These are phyloP conservation scores for Melanargia galathea DNA, from an alignment of 2,888 invertebrate species.

Conservation along the genomic window DNA sequence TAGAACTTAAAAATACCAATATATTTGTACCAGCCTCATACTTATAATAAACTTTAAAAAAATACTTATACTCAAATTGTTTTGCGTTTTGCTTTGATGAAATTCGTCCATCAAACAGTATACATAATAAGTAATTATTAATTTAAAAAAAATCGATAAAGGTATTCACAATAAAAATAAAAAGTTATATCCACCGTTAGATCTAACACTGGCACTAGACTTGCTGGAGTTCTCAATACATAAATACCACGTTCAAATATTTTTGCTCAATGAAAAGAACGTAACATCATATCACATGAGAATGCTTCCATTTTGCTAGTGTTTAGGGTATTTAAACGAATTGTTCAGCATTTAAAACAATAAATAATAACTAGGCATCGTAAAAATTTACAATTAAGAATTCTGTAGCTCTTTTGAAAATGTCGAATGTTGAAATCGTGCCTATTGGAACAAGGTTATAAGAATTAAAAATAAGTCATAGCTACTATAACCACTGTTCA, in stretches of 20 bases:
- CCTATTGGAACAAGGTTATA: neutral
- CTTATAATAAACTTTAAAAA: neutral
- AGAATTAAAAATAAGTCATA: neutral
- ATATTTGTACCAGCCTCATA: neutral
- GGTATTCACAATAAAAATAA: neutral
- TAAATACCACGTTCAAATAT: slow-evolving; percentile 13
- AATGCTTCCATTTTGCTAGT: slow-evolving; percentile 61
- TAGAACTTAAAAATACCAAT: neutral
- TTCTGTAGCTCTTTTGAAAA: slow-evolving; percentile 9
- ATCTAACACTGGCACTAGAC: neutral
- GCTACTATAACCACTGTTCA: neutral
- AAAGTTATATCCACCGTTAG: neutral
- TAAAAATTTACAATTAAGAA: slow-evolving; percentile 19
- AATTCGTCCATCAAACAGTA: slow-evolving; percentile 8
- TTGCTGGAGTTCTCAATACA: slow-evolving; percentile 20
- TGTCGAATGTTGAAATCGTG: slow-evolving; percentile 2
- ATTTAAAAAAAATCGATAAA: neutral
- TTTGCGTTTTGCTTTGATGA: neutral
- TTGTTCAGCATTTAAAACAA: slow-evolving; percentile 37
- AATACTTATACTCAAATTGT: neutral
- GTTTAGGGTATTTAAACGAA: slow-evolving; percentile 43
- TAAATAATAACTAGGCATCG: slow-evolving; percentile 24
- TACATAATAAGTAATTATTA: neutral
- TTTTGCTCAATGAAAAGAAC: slow-evolving; percentile 61
- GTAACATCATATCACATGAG: slow-evolving; percentile 57